phyloP scores from a whole-genome alignment of 1,140 invertebrate genomes.

The Solenopsis invicta region DNA sequence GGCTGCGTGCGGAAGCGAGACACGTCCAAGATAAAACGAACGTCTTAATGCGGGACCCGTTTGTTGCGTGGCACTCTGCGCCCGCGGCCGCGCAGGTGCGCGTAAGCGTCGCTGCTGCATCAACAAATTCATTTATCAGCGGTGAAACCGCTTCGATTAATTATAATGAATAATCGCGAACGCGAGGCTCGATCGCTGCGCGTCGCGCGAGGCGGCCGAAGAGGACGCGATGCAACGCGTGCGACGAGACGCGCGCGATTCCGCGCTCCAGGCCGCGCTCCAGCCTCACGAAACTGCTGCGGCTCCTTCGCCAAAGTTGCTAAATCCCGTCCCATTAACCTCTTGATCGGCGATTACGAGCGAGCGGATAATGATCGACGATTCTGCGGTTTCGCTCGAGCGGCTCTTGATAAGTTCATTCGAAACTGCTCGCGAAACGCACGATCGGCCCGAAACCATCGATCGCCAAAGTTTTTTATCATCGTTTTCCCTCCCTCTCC shows the following conservation, averaged over 20 bases:
- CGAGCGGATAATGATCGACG: constrained; percentile 75
- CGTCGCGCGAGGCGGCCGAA: no score
- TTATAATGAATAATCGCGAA: neutral
- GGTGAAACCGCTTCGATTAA: constrained; percentile 16
- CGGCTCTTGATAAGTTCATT: constrained; percentile 78
- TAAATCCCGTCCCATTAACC: constrained; percentile 74
- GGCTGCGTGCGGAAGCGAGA: constrained; percentile 32
- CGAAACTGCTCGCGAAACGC: constrained; percentile 61
- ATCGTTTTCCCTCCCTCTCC: neutral
- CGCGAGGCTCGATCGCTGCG: neutral
- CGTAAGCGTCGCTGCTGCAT: neutral
- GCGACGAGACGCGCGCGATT: no score
- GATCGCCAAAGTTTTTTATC: constrained; percentile 39
- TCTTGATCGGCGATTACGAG: constrained; percentile 71
- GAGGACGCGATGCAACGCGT: no score
- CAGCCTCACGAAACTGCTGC: constrained; percentile 17
- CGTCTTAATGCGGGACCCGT: constrained; percentile 23
- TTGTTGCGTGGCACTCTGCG: no score
- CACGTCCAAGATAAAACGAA: neutral
- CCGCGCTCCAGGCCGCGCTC: neutral
- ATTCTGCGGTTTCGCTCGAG: constrained; percentile 68
- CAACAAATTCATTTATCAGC: constrained; percentile 38
- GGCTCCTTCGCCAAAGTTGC: constrained; percentile 51
- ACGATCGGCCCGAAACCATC: constrained; percentile 44
- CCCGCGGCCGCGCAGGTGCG: constrained; percentile 17